Conservation (phyloP, 1,140 invertebrate species). For the Conus betulinus region DNA sequence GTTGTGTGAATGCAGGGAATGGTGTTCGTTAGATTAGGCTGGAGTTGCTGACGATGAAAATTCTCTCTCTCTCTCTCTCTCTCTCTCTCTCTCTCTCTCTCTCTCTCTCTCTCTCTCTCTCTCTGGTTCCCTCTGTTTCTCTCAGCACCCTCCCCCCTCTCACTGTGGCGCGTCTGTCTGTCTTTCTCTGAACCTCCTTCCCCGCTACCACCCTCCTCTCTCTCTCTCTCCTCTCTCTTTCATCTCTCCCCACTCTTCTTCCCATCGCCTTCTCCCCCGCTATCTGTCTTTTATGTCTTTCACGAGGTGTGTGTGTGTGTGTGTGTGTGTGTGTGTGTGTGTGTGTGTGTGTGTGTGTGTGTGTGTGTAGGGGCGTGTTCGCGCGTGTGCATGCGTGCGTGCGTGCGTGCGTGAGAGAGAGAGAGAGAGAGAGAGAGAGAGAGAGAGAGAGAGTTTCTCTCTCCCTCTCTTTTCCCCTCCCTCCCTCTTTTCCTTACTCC, state of each 20-base stretch:
- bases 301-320: background rate
- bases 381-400: no score
- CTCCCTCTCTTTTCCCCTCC: no score
- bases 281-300: background rate
- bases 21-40: no score
- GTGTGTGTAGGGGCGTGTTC: no score
- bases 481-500: no score
- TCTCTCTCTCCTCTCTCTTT: background rate
- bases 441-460: no score
- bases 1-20: no score
- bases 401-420: no score
- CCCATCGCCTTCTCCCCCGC: conserved; percentile 23
- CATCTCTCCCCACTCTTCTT: background rate
- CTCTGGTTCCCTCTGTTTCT: background rate
- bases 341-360: no score
- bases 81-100: conserved; percentile 23
- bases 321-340: no score
- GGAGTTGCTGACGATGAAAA: no score
- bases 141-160: background rate
- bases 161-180: conserved; percentile 7
- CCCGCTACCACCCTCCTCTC: background rate
- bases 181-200: background rate
- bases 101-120: conserved; percentile 4
- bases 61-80: background rate
- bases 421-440: no score